phyloP scores from a whole-genome alignment of 2,113 vertebrate species.

The Benitochromis conjunctus region DNA sequence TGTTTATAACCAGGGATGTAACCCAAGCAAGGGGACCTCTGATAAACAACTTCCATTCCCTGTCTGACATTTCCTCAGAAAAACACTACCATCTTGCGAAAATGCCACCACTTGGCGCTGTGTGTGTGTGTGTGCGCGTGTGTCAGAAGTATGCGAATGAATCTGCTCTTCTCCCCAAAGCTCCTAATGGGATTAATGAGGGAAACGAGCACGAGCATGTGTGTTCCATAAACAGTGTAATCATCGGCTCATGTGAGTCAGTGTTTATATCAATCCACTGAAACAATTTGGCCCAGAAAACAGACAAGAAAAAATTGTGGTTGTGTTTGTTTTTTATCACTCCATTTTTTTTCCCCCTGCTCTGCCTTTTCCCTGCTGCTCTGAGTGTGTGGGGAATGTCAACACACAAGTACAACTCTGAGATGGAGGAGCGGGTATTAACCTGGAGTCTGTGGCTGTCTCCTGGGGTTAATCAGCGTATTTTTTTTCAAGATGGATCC shows the following conservation, averaged over 20 bases:
- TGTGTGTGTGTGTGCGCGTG: not conserved
- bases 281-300: conserved; percentile 57
- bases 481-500: conserved; percentile 54
- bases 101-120: conserved; percentile 4
- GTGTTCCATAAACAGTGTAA: conserved; percentile 70
- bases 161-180: conserved; percentile 28
- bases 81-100: conserved; percentile 29
- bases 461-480: conserved; percentile 72
- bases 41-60: conserved; percentile 23
- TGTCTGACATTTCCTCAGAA: conserved; percentile 15
- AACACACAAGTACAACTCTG: not conserved
- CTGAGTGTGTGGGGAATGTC: conserved; percentile 24
- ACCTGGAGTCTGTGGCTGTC: conserved; percentile 30
- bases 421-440: conserved; percentile 14
- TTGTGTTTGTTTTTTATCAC: conserved; percentile 50
- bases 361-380: not conserved
- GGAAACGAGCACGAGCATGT: conserved; percentile 54
- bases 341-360: not conserved
- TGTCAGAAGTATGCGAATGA: conserved; percentile 39
- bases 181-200: conserved; percentile 73
- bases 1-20: conserved; percentile 32
- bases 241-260: conserved; percentile 63
- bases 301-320: conserved; percentile 24
- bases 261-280: conserved; percentile 67
- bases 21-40: not conserved